phyloP scores from a whole-genome alignment of 2,797 vertebrate species.

The Ptychadena robeensis region DNA sequence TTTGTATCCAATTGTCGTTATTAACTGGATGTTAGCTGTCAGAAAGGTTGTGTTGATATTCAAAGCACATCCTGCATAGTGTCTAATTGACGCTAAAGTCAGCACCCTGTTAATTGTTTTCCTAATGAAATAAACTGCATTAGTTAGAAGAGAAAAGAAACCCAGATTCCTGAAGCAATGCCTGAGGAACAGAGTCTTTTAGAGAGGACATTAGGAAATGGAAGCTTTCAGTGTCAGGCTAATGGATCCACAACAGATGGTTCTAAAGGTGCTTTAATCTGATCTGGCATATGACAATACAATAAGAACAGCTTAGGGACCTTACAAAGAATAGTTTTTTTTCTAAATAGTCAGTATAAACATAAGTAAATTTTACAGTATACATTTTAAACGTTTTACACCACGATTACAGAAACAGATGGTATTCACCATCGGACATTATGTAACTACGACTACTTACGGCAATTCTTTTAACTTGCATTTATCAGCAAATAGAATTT shows the following conservation, averaged over 20 bases:
- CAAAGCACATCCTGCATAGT: conserved; percentile 28
- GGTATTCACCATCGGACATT: not conserved
- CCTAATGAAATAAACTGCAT: conserved; percentile 57
- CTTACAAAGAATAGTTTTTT: not conserved
- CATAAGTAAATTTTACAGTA: not conserved
- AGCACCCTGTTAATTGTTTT: conserved; percentile 56
- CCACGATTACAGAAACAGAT: not conserved
- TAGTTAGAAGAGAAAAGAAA: conserved; percentile 29
- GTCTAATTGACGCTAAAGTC: conserved; percentile 36
- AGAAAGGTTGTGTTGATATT: conserved; percentile 10
- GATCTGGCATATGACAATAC: not conserved
- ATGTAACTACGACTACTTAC: not conserved
- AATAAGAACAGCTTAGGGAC: not conserved
- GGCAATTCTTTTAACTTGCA: not conserved
- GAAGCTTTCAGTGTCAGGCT: conserved; percentile 46
- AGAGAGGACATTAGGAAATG: conserved; percentile 51
- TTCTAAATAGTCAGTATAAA: not conserved
- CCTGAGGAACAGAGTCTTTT: conserved; percentile 38
- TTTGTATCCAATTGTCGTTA: too few species aligned
- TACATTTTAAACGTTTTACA: not conserved
- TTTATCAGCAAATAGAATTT: not conserved
- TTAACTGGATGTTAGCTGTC: conserved; percentile 7
- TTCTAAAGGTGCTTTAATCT: conserved; percentile 26
- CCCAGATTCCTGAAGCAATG: conserved; percentile 33
- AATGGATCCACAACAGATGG: conserved; percentile 58